Percentiles rank a stretch among this genome's conserved stretches.
Conservation (phyloP, 2,888 invertebrate genomes). For the Orthosia gothica region DNA sequence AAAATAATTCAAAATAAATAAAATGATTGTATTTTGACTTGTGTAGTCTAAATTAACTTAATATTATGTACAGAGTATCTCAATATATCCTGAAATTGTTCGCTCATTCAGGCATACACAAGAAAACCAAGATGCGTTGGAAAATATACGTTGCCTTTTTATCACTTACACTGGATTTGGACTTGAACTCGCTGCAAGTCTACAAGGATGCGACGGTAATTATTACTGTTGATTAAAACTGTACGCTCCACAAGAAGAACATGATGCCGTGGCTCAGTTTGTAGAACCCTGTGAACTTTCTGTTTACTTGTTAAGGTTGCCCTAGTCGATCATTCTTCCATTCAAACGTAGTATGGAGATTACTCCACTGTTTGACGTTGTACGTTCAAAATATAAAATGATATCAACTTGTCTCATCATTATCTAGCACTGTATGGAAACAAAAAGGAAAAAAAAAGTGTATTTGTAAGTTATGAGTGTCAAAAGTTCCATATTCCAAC, state of each 20-base stretch:
- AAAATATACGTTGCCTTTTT: constrained; percentile 75
- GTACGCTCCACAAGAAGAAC: neutral
- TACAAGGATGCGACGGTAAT: constrained; percentile 79
- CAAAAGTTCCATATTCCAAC: too few species aligned
- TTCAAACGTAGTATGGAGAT: too few species aligned
- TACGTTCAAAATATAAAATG: too few species aligned
- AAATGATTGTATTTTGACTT: constrained; percentile 40
- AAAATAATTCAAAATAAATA: constrained; percentile 44
- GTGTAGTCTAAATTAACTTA: constrained; percentile 36
- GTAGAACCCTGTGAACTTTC: neutral
- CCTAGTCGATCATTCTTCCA: too few species aligned
- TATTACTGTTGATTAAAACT: constrained; percentile 37
- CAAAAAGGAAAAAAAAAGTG: too few species aligned
- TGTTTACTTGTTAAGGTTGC: neutral
- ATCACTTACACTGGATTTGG: constrained; percentile 74
- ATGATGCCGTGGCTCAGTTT: neutral
- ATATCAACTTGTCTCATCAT: too few species aligned
- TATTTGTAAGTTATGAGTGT: too few species aligned
- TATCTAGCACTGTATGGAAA: too few species aligned
- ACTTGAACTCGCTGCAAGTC: constrained; percentile 70
- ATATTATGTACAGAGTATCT: constrained; percentile 59
- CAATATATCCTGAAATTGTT: constrained; percentile 75
- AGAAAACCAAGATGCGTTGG: constrained; percentile 77
- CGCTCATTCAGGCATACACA: constrained; percentile 71
- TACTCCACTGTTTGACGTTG: too few species aligned